Evolutionary conservation across 2,797 vertebrate genomes (phyloP), one percentile per base, ranked within the genome.

Genomic region (Sardinella longiceps): DNA sequence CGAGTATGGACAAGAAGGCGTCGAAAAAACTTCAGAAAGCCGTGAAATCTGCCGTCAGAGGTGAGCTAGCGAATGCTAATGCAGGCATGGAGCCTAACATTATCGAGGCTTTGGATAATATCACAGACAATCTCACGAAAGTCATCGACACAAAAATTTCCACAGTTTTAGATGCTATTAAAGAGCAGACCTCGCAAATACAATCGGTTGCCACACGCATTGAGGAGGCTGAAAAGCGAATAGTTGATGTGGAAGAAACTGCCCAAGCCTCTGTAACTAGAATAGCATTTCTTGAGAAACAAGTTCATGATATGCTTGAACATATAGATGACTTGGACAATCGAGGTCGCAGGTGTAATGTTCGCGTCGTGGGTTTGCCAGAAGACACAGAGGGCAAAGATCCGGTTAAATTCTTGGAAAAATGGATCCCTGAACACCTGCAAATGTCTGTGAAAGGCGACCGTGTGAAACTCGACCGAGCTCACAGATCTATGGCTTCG

Each of bases 101-200:
- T 53, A n/a, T 81, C 28, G n/a, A 81, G 48, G 80, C 80, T 50
- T 50, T 81, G 80, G 48, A 81, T 23, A 51, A 43, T 30, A 28
- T 81, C 28, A 81, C 46, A 5, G 48, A 50, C 14, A 15, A 33
- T 28, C 48, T 51, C 14, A 51, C 80, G 0, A 51, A 50, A 30
- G 48, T 81, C 11, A 81, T 81, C 7, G 25, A 51, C 20, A 30
- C n/a, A 0, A 51, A 81, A 81, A 23, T 81, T 53, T 28, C 20
- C 28, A 81, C 80, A 11, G 80, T 53, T 15, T n/a, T 81, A 18
- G 48, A 30, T 7, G 80, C 46, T 33, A 81, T 81, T 30, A 53
- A 51, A 51, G 48, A 81, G 4, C 80, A 81, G 51, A 81, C 80
- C 14, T 28, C 80, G 14, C 80, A 81, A 33, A 53, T 81, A 53